A percentile compares a stretch with the other conserved stretches of the same genome.
Conservation (phyloP, 2,888 invertebrate genomes). For the Oxyscelio sp. region DNA sequence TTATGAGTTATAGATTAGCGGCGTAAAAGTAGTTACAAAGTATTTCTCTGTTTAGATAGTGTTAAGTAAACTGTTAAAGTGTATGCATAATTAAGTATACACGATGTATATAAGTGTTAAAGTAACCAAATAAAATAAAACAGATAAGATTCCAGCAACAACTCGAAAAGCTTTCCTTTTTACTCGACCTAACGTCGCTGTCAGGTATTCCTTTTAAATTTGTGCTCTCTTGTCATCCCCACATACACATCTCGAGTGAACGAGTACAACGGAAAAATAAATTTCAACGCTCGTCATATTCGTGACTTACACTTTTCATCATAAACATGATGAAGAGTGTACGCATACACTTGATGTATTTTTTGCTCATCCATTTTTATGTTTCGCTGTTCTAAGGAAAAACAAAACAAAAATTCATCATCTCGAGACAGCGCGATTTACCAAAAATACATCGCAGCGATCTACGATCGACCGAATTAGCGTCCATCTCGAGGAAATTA, state of each 20-base stretch:
- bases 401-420: slow-evolving; percentile 4
- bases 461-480: background rate
- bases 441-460: background rate
- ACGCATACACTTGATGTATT: slow-evolving; percentile 20
- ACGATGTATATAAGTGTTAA: too few species aligned
- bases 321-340: slow-evolving; percentile 21
- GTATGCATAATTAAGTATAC: too few species aligned
- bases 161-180: slow-evolving; percentile 10
- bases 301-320: slow-evolving; percentile 31
- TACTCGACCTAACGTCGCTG: background rate
- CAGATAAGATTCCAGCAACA: too few species aligned
- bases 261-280: slow-evolving; percentile 22
- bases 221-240: background rate
- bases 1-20: too few species aligned
- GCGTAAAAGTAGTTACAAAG: too few species aligned
- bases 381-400: background rate
- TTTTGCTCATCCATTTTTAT: slow-evolving; percentile 12
- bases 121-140: too few species aligned
- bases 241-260: slow-evolving; percentile 5
- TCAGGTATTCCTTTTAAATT: background rate
- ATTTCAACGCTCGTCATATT: slow-evolving; percentile 26
- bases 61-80: too few species aligned
- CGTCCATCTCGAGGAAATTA: background rate
- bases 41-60: too few species aligned
- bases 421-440: background rate